Evolutionary conservation across 2,888 invertebrate species (phyloP), one percentile per base, ranked within the genome.

Genomic region (Drosophila macrospina): DNA sequence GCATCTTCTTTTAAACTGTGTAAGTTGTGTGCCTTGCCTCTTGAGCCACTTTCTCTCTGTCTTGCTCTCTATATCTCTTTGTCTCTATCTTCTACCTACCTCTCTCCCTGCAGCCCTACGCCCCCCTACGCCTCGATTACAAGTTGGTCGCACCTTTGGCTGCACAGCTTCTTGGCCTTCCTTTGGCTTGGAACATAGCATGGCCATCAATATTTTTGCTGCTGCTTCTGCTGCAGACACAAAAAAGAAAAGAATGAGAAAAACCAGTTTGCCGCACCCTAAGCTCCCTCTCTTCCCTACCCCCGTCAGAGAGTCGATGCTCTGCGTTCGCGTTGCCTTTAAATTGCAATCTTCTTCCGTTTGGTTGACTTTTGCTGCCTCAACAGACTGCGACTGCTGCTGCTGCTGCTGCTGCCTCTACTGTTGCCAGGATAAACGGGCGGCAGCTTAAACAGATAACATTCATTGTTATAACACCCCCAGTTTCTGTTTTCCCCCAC

Each of bases 331-430:
- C 55, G 45, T 30, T 57, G 63, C 66, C 87, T 69, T 86, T 80
- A 88, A 83, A 83, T 84, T 83, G 83, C 83, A 83, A 83, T 83
- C 83, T 83, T 77, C 89, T 83, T 83, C 83, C 83, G 87, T 88
- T 83, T 84, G 71, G 83, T 78, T 83, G 83, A 83, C 89, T 83
- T 88, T 77, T 88, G 89, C 85, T 88, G 82, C 67, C 82, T 80
- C 69, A 64, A 55, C 78, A 73, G 65, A 61, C 77, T 63, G 47
- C 50, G 39, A 30, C 47, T 55, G 34, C 54, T 57, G 62, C 54
- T 20, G 34, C 60, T 44, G 34, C 41, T 45, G 42, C 59, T 36
- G 11, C 34, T 48, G 41, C 36, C 20, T 1, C 36, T 36, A 34
- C 61, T 57, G 64, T 56, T 59, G 67, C 65, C 66, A 83, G 86